A percentile compares a stretch with the other conserved stretches of the same genome.
phyloP scores from a whole-genome alignment of 2,888 invertebrate genomes.

The Phaedon cochleariae region DNA sequence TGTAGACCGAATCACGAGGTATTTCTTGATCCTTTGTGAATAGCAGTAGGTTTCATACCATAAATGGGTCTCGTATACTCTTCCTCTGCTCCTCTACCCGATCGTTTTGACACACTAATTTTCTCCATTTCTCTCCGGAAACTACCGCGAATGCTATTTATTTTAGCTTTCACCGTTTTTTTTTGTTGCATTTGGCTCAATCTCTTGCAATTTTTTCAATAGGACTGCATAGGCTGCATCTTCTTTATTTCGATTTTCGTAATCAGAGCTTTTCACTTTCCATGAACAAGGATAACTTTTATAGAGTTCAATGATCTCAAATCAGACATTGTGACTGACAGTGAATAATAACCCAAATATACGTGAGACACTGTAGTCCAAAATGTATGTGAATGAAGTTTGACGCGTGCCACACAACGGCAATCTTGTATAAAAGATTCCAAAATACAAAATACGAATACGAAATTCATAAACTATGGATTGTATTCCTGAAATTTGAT shows the following conservation, averaged over 20 bases:
- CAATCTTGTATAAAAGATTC: too few species aligned
- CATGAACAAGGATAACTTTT: too few species aligned
- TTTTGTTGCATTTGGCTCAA: not conserved
- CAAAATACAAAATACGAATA: too few species aligned
- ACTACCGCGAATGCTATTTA: not conserved
- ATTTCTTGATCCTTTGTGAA: slow-evolving; percentile 3
- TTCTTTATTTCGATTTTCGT: not conserved
- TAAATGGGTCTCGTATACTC: not conserved
- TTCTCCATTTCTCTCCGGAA: not conserved
- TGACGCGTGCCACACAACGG: too few species aligned
- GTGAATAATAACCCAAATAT: too few species aligned
- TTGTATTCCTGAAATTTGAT: too few species aligned
- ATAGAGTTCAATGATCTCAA: too few species aligned
- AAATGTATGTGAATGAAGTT: too few species aligned
- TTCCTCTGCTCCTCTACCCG: not conserved
- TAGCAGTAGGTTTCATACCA: not conserved
- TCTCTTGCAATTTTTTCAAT: not conserved
- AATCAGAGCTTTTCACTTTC: not conserved
- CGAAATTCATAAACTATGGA: too few species aligned
- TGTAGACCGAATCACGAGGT: not conserved
- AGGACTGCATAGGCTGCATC: not conserved
- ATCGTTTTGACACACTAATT: not conserved
- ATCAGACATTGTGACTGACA: too few species aligned
- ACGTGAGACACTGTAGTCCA: too few species aligned
- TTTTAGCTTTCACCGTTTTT: not conserved